Percentiles rank a stretch among this genome's conserved stretches.
Conservation (phyloP, 2,797 vertebrate species). For the Pyrocephalus nanus region DNA sequence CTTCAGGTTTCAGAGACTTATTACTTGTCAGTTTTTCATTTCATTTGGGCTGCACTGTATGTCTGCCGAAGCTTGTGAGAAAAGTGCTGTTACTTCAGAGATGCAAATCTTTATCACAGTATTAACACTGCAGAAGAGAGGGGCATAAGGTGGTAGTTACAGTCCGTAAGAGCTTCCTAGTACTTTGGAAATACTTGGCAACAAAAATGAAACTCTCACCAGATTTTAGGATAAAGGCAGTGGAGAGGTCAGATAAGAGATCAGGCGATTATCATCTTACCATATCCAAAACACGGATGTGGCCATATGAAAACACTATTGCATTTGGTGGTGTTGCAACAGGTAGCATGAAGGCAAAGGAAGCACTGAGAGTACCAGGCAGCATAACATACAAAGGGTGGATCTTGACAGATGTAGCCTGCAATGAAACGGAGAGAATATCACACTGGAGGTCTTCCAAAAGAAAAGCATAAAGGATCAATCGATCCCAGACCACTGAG, state of each 20-base stretch:
- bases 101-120: background rate
- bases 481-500: background rate
- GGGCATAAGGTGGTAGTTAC: background rate
- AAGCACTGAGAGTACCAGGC: slow-evolving; percentile 91
- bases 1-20: background rate
- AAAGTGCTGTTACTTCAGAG: background rate
- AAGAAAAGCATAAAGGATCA: background rate
- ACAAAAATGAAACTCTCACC: background rate
- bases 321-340: slow-evolving; percentile 96
- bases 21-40: background rate
- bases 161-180: background rate
- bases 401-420: slow-evolving; percentile 88
- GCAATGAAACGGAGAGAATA: background rate
- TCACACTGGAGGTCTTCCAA: background rate
- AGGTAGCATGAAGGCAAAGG: slow-evolving; percentile 97
- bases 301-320: slow-evolving; percentile 95
- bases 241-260: background rate
- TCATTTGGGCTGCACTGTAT: background rate
- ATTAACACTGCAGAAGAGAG: background rate
- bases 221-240: background rate
- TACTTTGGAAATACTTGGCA: background rate
- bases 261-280: slow-evolving; percentile 71
- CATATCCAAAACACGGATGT: slow-evolving; percentile 93
- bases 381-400: slow-evolving; percentile 96
- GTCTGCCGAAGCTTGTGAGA: background rate